Base-by-base conservation (phyloP, 64 coral and sea anemone genomes). In the Cladopsammia gracilis region DNA sequence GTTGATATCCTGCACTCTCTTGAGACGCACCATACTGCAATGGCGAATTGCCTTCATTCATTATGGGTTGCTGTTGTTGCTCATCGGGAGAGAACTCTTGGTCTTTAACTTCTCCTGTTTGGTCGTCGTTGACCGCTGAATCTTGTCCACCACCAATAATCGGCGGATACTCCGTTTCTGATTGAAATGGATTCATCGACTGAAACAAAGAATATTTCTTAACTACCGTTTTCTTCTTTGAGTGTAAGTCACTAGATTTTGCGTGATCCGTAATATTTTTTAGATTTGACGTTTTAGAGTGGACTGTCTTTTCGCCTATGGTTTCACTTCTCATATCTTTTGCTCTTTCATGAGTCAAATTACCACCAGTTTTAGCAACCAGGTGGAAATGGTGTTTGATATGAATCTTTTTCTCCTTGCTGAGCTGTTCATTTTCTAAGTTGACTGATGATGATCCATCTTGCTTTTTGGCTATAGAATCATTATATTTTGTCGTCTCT, bases 141-240 rank as follows among this genome's bases (percentile, higher is more conserved):
- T 84, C 60, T 11, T 67, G 26, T 68, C 62, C 80, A 66, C 80
- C 80, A 50, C 59, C 61, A 3, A 59, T 44, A 19, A 68, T 25
- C 16, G 80, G 18, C 42, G 23, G 80, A 20, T 84, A 43, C 49
- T 52, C 62, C 50, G 62, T 22, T 16, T 44, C 52, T 7, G 80
- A 23, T 45, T 84, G 80, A 49, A 84, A 19, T 67, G 61, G 61
- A 67, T 16, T n/a, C 18, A 68, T 22, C 15, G 80, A 68, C 48
- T 84, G 80, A 84, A 84, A 47, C 19, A 84, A 64, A 67, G 80
- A 60, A 23, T 84, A 84, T 24, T 84, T 84, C 13, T 84, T 84
- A 84, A 67, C 64, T 14, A 84, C 6, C 44, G 45, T 84, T 67
- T 84, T 84, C 60, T 66, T 64, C 61, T 48, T 84, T 23, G 34